These are phyloP conservation scores for Mormyrus iriodes DNA, from an alignment of 2,113 vertebrate species.

Conservation along the genomic window DNA sequence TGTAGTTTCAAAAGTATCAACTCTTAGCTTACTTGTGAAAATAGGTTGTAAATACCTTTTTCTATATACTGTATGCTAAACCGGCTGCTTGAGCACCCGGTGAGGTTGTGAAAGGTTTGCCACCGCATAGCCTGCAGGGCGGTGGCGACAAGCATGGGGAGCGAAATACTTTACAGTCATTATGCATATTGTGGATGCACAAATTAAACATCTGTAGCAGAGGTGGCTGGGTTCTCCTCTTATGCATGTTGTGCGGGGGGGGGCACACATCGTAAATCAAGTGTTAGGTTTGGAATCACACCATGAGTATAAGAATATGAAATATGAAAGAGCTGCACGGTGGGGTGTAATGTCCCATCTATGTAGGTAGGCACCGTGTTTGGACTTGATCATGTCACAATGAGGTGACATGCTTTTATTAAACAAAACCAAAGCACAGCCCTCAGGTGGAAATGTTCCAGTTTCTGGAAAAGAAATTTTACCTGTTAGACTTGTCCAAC, in stretches of 20 bases:
- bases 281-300: background rate
- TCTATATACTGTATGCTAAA: conserved; percentile 70
- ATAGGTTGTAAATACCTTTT: conserved; percentile 88
- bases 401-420: background rate
- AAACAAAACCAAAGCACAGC: background rate
- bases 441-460: background rate
- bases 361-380: background rate
- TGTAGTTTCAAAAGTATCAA: conserved; percentile 67
- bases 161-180: conserved; percentile 72
- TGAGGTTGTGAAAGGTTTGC: conserved; percentile 78
- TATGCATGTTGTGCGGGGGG: background rate
- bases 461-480: background rate
- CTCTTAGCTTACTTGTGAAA: conserved; percentile 75
- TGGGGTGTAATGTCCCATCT: background rate
- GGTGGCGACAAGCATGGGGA: conserved; percentile 66
- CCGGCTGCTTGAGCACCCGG: conserved; percentile 82
- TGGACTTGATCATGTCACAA: background rate
- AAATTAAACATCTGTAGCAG: conserved; percentile 79
- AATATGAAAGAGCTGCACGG: background rate
- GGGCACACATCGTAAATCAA: background rate
- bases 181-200: conserved; percentile 74
- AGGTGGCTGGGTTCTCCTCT: conserved; percentile 20
- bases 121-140: conserved; percentile 73
- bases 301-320: background rate
- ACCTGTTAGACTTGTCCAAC: background rate